These are phyloP conservation scores for Corapipo altera DNA, from an alignment of 2,113 vertebrate genomes.

Conservation along the genomic window DNA sequence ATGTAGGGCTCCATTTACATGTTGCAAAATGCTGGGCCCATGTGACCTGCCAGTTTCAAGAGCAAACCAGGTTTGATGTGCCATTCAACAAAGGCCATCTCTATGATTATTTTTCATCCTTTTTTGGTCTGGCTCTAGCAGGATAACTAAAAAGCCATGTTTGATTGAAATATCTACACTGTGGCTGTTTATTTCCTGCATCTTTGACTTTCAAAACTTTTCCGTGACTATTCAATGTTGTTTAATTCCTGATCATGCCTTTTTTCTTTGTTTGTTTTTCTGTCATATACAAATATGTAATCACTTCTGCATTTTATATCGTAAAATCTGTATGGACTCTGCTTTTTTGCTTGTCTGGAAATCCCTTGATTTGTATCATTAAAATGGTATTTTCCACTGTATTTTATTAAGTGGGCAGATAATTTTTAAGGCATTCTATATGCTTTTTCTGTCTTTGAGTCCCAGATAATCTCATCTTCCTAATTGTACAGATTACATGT, in stretches of 20 bases:
- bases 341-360: not conserved
- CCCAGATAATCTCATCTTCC: not conserved
- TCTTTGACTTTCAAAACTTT: not conserved
- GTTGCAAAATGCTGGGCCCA: not conserved
- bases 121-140: not conserved
- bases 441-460: not conserved
- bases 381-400: not conserved
- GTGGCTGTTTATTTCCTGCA: not conserved
- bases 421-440: not conserved
- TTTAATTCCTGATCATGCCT: not conserved
- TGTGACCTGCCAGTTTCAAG: not conserved
- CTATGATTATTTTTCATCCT: not conserved
- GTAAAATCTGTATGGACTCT: not conserved
- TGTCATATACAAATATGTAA: not conserved
- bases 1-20: fast-evolving
- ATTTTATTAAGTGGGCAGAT: too few relatives aligned
- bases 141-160: not conserved
- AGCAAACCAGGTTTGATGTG: not conserved
- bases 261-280: not conserved
- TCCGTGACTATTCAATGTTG: not conserved
- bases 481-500: not conserved
- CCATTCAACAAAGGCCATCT: not conserved
- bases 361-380: not conserved
- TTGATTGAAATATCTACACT: not conserved
- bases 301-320: not conserved